Evolutionary conservation across 2,888 invertebrate species (phyloP).

Genomic region (Meliscaeva auricollis): DNA sequence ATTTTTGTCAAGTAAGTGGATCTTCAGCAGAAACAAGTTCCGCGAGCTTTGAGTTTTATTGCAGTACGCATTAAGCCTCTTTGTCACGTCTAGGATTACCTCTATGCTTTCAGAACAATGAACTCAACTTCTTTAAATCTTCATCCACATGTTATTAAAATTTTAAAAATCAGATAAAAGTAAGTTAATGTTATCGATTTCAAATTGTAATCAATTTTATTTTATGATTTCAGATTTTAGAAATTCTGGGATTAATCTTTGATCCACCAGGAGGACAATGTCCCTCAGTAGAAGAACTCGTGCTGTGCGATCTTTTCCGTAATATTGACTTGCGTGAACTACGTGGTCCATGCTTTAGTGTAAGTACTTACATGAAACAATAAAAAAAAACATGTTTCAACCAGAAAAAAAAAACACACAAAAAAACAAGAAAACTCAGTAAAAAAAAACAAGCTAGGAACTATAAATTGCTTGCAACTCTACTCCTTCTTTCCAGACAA

Average conservation of each 20-base stretch:
- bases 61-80: too few species aligned
- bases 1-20: too few species aligned
- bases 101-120: too few species aligned
- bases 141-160: too few species aligned
- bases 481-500: conserved; percentile 80
- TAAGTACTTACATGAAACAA: conserved; percentile 83
- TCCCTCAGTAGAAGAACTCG: conserved; percentile 91
- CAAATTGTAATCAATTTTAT: too few species aligned
- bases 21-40: too few species aligned
- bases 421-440: not conserved
- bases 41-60: too few species aligned
- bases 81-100: too few species aligned
- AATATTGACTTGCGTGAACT: conserved; percentile 95
- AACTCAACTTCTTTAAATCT: too few species aligned
- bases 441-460: not conserved
- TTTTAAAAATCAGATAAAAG: too few species aligned
- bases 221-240: conserved; percentile 87
- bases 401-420: not conserved
- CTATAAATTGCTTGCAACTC: conserved; percentile 11
- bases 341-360: conserved; percentile 92
- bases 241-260: conserved; percentile 91
- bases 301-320: conserved; percentile 93
- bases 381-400: not conserved
- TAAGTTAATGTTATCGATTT: too few species aligned
- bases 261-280: conserved; percentile 88